Percentiles rank a stretch among this genome's conserved stretches.
Evolutionary conservation across 1,140 invertebrate genomes (phyloP).

Genomic region (Leptinotarsa undecemlineata): DNA sequence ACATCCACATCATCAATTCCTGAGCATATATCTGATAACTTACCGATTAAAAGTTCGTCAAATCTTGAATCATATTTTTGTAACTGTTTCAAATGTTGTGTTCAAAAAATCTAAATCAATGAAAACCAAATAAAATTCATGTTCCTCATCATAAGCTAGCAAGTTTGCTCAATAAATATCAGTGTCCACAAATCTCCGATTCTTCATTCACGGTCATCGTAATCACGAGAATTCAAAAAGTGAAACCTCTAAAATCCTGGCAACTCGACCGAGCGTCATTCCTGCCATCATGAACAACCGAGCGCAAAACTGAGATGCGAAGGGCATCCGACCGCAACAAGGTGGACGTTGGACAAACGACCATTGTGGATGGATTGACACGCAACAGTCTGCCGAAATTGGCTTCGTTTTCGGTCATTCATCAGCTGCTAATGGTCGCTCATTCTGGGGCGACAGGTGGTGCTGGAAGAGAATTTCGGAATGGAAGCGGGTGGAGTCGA

Average conservation of each 20-base stretch:
- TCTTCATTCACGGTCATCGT: not conserved
- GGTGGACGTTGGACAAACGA: slow-evolving; percentile 24
- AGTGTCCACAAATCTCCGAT: not conserved
- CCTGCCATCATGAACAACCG: slow-evolving; percentile 1
- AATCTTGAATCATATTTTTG: too few relatives aligned
- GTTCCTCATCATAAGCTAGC: too few relatives aligned
- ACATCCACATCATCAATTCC: too few relatives aligned
- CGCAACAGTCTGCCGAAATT: slow-evolving; percentile 23
- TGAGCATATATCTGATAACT: too few relatives aligned
- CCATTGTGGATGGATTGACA: slow-evolving; percentile 25
- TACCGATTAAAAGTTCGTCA: too few relatives aligned
- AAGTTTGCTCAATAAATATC: too few relatives aligned
- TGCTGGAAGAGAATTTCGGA: not conserved
- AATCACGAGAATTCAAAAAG: not conserved
- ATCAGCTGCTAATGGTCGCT: slow-evolving; percentile 26
- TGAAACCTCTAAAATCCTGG: not conserved
- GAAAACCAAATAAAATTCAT: too few relatives aligned
- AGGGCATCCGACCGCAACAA: slow-evolving; percentile 23
- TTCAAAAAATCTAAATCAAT: too few relatives aligned
- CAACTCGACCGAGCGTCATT: not conserved
- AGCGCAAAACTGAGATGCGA: slow-evolving; percentile 21
- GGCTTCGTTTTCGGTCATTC: slow-evolving; percentile 28
- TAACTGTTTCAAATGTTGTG: too few relatives aligned
- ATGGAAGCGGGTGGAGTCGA: too few relatives aligned
- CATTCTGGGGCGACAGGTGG: slow-evolving; percentile 22